These are phyloP conservation scores for Alloplasta piceator DNA, from an alignment of 2,888 invertebrate genomes.

Conservation along the genomic window DNA sequence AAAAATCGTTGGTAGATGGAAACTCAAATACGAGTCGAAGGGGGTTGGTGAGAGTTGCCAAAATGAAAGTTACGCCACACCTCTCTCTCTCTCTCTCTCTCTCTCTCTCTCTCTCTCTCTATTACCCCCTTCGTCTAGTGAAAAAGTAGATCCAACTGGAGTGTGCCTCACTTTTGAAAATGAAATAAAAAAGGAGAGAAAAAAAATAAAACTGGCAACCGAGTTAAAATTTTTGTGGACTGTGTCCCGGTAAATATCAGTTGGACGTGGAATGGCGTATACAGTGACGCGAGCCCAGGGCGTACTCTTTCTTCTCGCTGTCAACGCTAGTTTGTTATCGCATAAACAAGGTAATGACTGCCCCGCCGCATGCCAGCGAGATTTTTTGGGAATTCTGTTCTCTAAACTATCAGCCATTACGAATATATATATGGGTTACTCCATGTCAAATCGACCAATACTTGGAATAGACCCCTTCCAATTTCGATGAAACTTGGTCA, in stretches of 20 bases:
- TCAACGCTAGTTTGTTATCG: conserved; percentile 75
- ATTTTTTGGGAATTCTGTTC: conserved; percentile 57
- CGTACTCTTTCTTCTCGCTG: conserved; percentile 75
- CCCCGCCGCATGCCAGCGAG: conserved; percentile 53
- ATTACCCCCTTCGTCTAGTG: background rate
- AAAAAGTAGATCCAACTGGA: conserved; percentile 49
- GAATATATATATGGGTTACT: too few relatives aligned
- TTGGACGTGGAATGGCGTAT: conserved; percentile 33
- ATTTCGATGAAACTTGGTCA: too few relatives aligned
- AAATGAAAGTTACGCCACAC: conserved; percentile 57
- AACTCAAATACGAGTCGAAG: conserved; percentile 26
- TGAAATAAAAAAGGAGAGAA: conserved; percentile 36
- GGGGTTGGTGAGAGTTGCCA: conserved; percentile 56
- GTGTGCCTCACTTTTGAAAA: conserved; percentile 53
- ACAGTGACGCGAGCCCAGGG: conserved; percentile 42
- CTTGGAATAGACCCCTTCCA: too few relatives aligned
- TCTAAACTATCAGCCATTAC: conserved; percentile 50
- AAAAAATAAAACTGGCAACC: conserved; percentile 55
- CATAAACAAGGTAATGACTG: conserved; percentile 80
- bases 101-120: conserved; percentile 17
- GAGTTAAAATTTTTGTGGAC: conserved; percentile 58
- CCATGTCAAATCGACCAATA: too few relatives aligned
- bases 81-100: conserved; percentile 31
- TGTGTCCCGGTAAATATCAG: conserved; percentile 50
- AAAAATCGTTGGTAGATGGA: conserved; percentile 21